Percentiles rank a stretch among this genome's conserved stretches.
phyloP scores from a whole-genome alignment of 2,888 invertebrate genomes.

The Ichneumoninae sp. region DNA sequence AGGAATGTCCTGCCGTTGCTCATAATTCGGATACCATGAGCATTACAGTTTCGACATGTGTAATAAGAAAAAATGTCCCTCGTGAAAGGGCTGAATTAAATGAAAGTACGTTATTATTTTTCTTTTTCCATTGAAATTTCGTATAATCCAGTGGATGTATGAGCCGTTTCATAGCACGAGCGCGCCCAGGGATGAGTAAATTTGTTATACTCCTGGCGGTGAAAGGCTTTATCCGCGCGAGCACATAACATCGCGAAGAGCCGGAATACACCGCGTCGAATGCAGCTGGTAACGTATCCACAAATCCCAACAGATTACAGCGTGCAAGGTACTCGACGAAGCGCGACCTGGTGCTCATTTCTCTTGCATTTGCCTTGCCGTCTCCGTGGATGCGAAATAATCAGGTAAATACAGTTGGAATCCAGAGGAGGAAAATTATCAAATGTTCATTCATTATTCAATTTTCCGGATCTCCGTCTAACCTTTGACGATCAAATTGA shows the following conservation, averaged over 20 bases:
- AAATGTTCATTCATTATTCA: conserved; percentile 35
- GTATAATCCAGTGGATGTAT: conserved; percentile 1
- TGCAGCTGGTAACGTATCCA: conserved; percentile 51
- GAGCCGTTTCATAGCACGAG: conserved; percentile 1
- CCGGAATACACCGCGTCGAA: conserved; percentile 23
- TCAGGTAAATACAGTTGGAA: conserved; percentile 19
- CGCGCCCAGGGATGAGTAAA: conserved; percentile 18
- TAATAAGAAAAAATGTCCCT: not conserved
- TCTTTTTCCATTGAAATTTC: not conserved
- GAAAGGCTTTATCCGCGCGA: conserved; percentile 30
- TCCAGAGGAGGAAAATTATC: not conserved
- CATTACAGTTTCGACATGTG: not conserved
- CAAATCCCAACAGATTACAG: conserved; percentile 56
- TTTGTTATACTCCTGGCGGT: conserved; percentile 19
- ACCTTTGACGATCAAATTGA: too few species aligned
- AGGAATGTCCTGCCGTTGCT: too few species aligned
- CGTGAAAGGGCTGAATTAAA: not conserved
- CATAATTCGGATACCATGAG: too few species aligned
- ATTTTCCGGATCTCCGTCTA: conserved; percentile 13
- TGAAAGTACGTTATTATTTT: not conserved
- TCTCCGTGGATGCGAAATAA: conserved; percentile 34
- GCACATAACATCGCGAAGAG: conserved; percentile 34
- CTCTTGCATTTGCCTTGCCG: conserved; percentile 14
- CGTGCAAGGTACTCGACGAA: conserved; percentile 24
- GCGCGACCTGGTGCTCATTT: conserved; percentile 24